Conservation (phyloP, 2,113 vertebrate genomes). For the Clarias magur region DNA sequence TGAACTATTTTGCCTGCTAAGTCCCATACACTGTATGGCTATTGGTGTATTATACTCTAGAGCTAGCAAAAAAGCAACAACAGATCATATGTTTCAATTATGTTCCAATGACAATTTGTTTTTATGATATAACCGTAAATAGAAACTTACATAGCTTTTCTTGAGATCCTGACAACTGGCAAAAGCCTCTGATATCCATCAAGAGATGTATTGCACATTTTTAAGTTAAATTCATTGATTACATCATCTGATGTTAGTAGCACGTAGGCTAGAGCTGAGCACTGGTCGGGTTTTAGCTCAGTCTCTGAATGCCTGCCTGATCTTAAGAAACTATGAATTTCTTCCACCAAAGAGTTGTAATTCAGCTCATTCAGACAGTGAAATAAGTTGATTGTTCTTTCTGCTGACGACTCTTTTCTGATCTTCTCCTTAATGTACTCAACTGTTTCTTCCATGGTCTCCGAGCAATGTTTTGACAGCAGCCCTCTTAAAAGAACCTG, state of each 20-base stretch:
- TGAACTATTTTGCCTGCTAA: too few species aligned
- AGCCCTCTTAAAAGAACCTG: too few species aligned
- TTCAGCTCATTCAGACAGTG: constrained; percentile 44
- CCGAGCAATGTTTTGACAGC: too few species aligned
- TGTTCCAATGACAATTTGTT: too few species aligned
- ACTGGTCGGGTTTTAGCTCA: constrained; percentile 37
- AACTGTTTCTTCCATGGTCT: too few species aligned
- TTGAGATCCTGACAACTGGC: constrained; percentile 34
- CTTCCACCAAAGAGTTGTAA: constrained; percentile 38
- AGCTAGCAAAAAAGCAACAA: too few species aligned
- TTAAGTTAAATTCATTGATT: constrained; percentile 41
- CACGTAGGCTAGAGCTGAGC: constrained; percentile 41
- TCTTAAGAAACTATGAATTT: constrained; percentile 37
- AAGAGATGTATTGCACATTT: constrained; percentile 39
- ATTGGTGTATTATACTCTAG: too few species aligned
- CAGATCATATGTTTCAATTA: neutral
- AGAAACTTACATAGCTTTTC: constrained; percentile 17
- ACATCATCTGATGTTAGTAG: constrained; percentile 30
- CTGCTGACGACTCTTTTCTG: constrained; percentile 23
- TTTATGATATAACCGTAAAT: too few species aligned
- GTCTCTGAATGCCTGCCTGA: constrained; percentile 24
- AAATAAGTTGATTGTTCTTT: constrained; percentile 39
- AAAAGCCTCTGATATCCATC: constrained; percentile 39
- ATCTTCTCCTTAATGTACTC: neutral
- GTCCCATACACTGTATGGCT: too few species aligned